Evolutionary conservation across 2,888 invertebrate genomes (phyloP), one percentile per base, ranked within the genome.

Genomic region (Lasioglossum vierecki): DNA sequence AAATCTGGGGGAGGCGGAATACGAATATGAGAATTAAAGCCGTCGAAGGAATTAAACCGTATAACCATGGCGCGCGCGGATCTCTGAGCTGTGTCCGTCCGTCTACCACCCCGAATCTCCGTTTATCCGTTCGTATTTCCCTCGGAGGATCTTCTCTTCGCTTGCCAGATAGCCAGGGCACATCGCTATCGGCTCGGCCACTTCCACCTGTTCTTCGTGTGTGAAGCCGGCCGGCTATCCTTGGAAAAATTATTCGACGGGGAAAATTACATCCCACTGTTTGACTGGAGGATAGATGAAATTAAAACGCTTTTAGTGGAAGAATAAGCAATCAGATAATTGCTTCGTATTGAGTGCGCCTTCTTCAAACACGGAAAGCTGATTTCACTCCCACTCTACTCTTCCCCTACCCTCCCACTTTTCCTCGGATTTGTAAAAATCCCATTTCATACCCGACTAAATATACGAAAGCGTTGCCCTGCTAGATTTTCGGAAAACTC

Each of bases 11-110:
- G 91, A 88, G 82, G 91, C 90, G 91, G 93, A 94, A 94, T 94
- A 94, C 93, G 94, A 94, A 94, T 94, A 94, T 93, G 94, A 94
- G 94, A 95, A 94, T 94, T 94, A 94, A 94, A 94, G 92, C 94
- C 93, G 93, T 93, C 93, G 94, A 94, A 95, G 94, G 94, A 95
- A 94, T 94, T 94, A 94, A 95, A 94, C 94, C 93, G 92, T 92
- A 94, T 92, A 92, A 93, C 92, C 89, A 89, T 91, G 91, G 90
- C 90, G 91, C 86, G 89, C 22, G 35, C 53, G 60, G 91, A 92
- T 90, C 89, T 91, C 89, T 83, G 88, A 90, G 89, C 89, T 88
- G 86, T 90, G 89, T 89, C 88, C 86, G 85, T 91, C 89, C 88
- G 80, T 82, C 80, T 73, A 80, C 85, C 86, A 85, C 83, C 79